These are phyloP conservation scores for Lasioglossum albipes DNA, from an alignment of 1,140 invertebrate genomes.

Conservation along the genomic window DNA sequence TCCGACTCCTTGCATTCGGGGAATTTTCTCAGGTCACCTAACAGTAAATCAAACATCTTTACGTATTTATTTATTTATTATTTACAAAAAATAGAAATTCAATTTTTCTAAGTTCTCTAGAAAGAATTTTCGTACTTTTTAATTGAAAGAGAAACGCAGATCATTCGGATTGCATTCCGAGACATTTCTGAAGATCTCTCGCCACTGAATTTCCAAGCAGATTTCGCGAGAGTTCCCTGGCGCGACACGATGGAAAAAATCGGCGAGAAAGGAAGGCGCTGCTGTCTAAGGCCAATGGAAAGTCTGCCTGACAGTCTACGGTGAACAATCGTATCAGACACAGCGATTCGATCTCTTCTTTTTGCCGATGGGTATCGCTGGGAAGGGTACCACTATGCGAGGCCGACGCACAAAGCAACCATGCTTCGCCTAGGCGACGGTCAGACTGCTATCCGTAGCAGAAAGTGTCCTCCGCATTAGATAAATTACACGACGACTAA, in stretches of 20 bases:
- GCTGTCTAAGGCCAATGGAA: neutral
- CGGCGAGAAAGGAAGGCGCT: neutral
- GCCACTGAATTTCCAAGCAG: no score
- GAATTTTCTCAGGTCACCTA: no score
- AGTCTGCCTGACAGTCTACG: neutral
- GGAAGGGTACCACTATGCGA: neutral
- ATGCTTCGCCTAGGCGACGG: neutral
- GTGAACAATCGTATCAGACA: neutral
- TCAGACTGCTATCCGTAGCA: neutral
- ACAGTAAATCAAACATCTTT: no score
- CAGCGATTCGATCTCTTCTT: conserved; percentile 4
- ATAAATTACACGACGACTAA: neutral
- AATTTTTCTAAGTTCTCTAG: no score
- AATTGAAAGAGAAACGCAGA: no score
- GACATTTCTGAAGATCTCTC: no score
- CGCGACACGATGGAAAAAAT: neutral
- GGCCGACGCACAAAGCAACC: neutral
- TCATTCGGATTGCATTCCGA: no score
- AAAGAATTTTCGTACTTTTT: no score
- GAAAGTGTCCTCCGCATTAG: neutral
- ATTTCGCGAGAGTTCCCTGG: no score
- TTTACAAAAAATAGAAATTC: no score
- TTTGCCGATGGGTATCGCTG: conserved; percentile 1
- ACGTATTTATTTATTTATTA: no score
- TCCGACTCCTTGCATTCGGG: no score